Percentiles rank a stretch among this genome's conserved stretches.
Evolutionary conservation across 2,888 invertebrate species (phyloP).

Genomic region (Venusia cambrica): DNA sequence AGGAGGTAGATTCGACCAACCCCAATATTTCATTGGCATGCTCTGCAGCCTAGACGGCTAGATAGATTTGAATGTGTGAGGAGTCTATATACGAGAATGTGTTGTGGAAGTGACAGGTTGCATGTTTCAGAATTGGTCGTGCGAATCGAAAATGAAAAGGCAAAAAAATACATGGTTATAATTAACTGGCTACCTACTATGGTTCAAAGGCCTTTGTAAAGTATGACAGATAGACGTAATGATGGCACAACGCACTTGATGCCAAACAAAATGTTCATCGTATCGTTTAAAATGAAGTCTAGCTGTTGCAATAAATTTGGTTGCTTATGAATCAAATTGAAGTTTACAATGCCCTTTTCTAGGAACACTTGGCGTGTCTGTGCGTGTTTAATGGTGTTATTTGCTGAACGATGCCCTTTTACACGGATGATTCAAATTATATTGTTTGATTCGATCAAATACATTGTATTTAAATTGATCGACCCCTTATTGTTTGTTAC

Average conservation of each 20-base stretch:
- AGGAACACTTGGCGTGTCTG: conserved; percentile 22
- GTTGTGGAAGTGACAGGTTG: too few relatives aligned
- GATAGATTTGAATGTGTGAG: too few relatives aligned
- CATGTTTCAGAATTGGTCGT: too few relatives aligned
- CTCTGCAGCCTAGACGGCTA: too few relatives aligned
- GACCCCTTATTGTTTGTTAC: too few relatives aligned
- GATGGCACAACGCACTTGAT: conserved; percentile 1
- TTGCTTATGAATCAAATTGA: conserved; percentile 7
- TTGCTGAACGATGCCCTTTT: conserved; percentile 5
- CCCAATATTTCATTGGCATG: too few relatives aligned
- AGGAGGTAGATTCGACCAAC: too few relatives aligned
- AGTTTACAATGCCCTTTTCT: conserved; percentile 25
- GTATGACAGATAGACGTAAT: not conserved
- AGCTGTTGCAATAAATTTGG: conserved; percentile 17
- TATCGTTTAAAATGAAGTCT: conserved; percentile 21
- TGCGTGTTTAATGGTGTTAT: conserved; percentile 6
- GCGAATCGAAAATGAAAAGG: too few relatives aligned
- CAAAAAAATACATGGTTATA: too few relatives aligned
- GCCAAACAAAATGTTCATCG: conserved; percentile 5
- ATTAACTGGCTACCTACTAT: too few relatives aligned
- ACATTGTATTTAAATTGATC: too few relatives aligned
- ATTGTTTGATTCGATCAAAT: conserved; percentile 4
- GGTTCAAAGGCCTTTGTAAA: not conserved
- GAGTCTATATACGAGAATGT: too few relatives aligned
- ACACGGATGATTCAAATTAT: not conserved